These are phyloP conservation scores for Scaptomyza pallida DNA, from an alignment of 1,140 invertebrate species.

Conservation along the genomic window DNA sequence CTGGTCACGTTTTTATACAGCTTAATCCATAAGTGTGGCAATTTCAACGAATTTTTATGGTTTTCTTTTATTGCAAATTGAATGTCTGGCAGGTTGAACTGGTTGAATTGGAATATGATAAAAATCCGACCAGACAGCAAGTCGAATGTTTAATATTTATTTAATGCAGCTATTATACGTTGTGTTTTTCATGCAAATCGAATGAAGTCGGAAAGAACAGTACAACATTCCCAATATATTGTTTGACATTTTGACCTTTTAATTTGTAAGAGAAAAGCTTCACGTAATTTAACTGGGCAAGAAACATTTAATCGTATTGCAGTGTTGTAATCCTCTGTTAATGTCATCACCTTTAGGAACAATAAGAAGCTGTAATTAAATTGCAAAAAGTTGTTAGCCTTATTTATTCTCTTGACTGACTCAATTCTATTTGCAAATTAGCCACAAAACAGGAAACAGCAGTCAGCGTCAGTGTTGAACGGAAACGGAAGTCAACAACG, in stretches of 20 bases:
- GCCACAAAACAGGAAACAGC: conserved; percentile 49
- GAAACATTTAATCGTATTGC: background rate
- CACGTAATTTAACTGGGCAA: too few relatives aligned
- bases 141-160: conserved; percentile 48
- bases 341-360: background rate
- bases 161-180: too few relatives aligned
- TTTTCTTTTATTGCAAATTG: conserved; percentile 43
- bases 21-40: background rate
- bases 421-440: conserved; percentile 67
- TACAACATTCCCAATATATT: conserved; percentile 43
- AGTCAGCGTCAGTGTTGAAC: conserved; percentile 30
- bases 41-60: background rate
- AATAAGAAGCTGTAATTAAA: conserved; percentile 54
- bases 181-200: too few relatives aligned
- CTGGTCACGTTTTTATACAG: background rate
- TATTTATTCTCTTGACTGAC: background rate
- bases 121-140: conserved; percentile 1
- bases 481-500: conserved; percentile 44
- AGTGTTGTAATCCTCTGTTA: background rate
- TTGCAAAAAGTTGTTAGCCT: conserved; percentile 25
- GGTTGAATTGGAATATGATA: conserved; percentile 14
- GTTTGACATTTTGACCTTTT: background rate
- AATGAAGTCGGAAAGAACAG: too few relatives aligned
- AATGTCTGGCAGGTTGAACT: conserved; percentile 7
- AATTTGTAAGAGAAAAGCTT: too few relatives aligned